A percentile compares a stretch with the other conserved stretches of the same genome.
Conservation (phyloP, 2,797 vertebrate genomes). For the Poecilia velifera region DNA sequence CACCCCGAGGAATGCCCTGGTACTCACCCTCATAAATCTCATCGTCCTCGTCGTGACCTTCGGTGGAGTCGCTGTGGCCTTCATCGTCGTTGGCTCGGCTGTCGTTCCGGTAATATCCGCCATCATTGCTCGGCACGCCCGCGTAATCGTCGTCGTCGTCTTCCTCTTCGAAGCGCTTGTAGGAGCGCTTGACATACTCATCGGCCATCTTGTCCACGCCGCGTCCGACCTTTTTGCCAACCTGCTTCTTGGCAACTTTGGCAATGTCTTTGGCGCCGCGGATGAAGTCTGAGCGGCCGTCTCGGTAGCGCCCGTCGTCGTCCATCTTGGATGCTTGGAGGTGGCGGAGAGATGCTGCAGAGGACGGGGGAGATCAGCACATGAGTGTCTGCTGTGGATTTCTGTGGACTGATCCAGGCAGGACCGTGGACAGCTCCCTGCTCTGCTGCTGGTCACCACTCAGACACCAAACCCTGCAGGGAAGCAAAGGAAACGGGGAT, state of each 20-base stretch:
- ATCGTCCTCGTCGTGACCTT: constrained; percentile 96
- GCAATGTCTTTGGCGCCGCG: constrained; percentile 97
- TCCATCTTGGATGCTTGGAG: constrained; percentile 82
- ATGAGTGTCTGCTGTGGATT: constrained; percentile 56
- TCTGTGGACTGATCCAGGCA: constrained; percentile 56
- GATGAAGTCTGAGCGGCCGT: constrained; percentile 91
- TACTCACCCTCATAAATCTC: constrained; percentile 99
- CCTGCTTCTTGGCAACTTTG: constrained; percentile 94
- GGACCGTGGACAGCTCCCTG: constrained; percentile 64
- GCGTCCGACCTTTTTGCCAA: constrained; percentile 90
- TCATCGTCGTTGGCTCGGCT: constrained; percentile 88
- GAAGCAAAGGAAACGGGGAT: constrained; percentile 33
- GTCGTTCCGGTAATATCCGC: constrained; percentile 82
- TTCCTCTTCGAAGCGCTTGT: constrained; percentile 93
- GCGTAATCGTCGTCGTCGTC: constrained; percentile 90
- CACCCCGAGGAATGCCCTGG: constrained; percentile 93
- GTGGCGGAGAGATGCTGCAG: constrained; percentile 44
- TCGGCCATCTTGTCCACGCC: constrained; percentile 90
- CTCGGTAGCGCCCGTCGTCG: constrained; percentile 88
- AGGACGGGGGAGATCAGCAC: constrained; percentile 68
- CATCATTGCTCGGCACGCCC: constrained; percentile 66
- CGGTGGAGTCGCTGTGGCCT: constrained; percentile 94
- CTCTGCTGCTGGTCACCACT: constrained; percentile 31
- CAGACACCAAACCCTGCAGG: constrained; percentile 46
- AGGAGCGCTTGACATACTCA: constrained; percentile 93